These are phyloP conservation scores for Florisuga fusca DNA, from an alignment of 2,797 vertebrate genomes.

Conservation along the genomic window DNA sequence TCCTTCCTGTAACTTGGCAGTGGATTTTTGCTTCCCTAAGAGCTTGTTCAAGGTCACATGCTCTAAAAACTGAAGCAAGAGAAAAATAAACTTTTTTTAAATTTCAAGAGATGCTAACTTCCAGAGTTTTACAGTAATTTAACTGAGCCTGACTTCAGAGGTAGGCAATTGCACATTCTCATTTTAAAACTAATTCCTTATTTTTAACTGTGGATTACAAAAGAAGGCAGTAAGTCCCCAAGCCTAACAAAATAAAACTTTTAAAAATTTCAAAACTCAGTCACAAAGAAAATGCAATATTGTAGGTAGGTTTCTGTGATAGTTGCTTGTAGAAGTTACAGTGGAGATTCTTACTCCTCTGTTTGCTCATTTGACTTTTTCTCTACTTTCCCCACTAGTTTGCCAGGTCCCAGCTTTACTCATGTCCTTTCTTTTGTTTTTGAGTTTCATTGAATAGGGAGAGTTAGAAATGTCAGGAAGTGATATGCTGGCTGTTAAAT, in stretches of 20 bases:
- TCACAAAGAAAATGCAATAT: not conserved
- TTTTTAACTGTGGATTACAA: not conserved
- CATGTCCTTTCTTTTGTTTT: constrained; percentile 30
- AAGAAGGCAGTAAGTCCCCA: not conserved
- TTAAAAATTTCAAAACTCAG: not conserved
- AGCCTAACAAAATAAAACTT: not conserved
- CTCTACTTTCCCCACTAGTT: not conserved
- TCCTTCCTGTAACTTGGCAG: not conserved
- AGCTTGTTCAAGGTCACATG: not conserved
- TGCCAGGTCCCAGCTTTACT: not conserved
- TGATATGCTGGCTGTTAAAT: not conserved
- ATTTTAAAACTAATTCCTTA: not conserved
- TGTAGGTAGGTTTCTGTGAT: not conserved
- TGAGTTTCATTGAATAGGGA: not conserved
- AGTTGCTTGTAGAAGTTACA: not conserved
- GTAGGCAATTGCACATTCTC: not conserved
- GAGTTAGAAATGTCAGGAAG: constrained; percentile 28
- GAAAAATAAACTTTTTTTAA: not conserved
- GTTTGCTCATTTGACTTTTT: not conserved
- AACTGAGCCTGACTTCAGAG: not conserved
- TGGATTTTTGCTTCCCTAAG: not conserved
- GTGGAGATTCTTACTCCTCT: not conserved
- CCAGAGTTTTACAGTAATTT: not conserved
- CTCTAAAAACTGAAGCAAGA: not conserved
- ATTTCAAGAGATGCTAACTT: not conserved